Evolutionary conservation across 2,888 invertebrate species (phyloP).

Genomic region (Alcis repandata): DNA sequence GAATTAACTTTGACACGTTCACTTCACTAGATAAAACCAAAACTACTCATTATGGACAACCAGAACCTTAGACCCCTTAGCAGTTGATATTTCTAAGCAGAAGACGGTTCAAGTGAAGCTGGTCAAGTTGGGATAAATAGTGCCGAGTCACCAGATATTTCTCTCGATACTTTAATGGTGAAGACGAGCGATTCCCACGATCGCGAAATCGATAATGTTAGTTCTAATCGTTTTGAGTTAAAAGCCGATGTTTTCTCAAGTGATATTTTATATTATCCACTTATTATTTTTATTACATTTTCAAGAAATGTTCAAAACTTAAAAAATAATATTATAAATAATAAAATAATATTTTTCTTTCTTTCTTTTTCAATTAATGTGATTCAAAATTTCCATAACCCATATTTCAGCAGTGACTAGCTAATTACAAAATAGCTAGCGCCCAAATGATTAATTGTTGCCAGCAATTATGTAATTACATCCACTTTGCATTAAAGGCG

Average conservation of each 20-base stretch:
- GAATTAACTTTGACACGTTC: conserved; percentile 85
- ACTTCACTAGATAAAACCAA: conserved; percentile 78
- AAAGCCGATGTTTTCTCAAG: conserved; percentile 43
- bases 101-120: conserved; percentile 21
- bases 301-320: neutral
- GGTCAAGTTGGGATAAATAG: conserved; percentile 61
- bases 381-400: neutral
- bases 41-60: conserved; percentile 78
- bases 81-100: conserved; percentile 1
- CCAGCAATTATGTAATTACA: conserved; percentile 64
- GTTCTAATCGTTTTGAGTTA: conserved; percentile 42
- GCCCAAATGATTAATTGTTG: conserved; percentile 63
- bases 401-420: conserved; percentile 14
- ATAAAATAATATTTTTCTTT: too few species aligned
- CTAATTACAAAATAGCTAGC: conserved; percentile 37
- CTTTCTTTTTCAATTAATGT: too few species aligned
- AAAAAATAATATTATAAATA: neutral
- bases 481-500: conserved; percentile 58
- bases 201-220: conserved; percentile 78
- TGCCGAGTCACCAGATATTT: conserved; percentile 75
- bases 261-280: conserved; percentile 13
- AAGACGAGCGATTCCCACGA: conserved; percentile 75
- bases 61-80: conserved; percentile 55
- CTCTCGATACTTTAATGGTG: conserved; percentile 69
- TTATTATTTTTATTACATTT: neutral